Evolutionary conservation across 2,888 invertebrate genomes (phyloP).

Genomic region (Malthinus flaveolus): DNA sequence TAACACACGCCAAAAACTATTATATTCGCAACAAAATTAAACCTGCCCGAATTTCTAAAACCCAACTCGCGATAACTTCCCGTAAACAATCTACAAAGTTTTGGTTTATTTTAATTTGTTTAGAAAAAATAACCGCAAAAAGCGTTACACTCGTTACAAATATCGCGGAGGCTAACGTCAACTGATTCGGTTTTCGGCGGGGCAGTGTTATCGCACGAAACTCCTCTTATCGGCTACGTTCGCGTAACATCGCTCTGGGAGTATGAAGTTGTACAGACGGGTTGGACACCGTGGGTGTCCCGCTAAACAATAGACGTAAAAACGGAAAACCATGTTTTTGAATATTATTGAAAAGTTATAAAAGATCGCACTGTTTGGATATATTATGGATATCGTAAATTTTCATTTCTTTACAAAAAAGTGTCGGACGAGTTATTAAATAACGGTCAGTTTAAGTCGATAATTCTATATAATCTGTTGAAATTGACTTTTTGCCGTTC

Average conservation of each 20-base stretch:
- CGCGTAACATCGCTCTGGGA: not conserved
- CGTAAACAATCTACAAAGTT: too few species aligned
- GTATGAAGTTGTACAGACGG: constrained; percentile 18
- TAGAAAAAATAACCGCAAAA: constrained; percentile 4
- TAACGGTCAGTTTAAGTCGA: too few species aligned
- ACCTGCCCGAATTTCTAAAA: too few species aligned
- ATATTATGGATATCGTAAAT: not conserved
- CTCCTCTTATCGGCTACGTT: not conserved
- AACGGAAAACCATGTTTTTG: not conserved
- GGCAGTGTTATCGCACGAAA: not conserved
- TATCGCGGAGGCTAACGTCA: constrained; percentile 1
- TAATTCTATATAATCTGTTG: too few species aligned
- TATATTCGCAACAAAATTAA: too few species aligned
- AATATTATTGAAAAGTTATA: not conserved
- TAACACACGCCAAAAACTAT: too few species aligned
- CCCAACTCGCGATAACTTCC: too few species aligned
- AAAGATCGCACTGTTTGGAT: not conserved
- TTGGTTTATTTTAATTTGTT: not conserved
- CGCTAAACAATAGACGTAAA: constrained; percentile 21
- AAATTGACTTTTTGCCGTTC: too few species aligned
- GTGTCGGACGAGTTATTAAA: too few species aligned
- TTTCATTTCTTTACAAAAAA: too few species aligned
- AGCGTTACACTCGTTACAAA: not conserved
- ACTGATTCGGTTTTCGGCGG: not conserved
- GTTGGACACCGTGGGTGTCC: constrained; percentile 28